These are phyloP conservation scores for Caenorhabditis auriculariae DNA, from an alignment of 2,888 invertebrate species.

Conservation along the genomic window DNA sequence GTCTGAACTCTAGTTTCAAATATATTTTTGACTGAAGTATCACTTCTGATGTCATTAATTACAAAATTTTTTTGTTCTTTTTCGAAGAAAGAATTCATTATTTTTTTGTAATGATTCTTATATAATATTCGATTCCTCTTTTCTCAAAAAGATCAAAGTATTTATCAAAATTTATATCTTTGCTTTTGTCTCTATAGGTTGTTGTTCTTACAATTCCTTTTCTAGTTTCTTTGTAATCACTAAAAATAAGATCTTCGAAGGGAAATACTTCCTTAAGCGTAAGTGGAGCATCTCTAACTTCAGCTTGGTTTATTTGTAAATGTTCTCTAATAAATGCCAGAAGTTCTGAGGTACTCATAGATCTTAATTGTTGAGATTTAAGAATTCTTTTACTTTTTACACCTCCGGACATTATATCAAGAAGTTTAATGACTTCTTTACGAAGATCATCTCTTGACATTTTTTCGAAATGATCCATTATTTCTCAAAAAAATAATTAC, in stretches of 20 bases:
- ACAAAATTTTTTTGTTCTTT: slow-evolving; percentile 20
- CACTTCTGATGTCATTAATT: slow-evolving; percentile 18
- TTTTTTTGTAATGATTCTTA: slow-evolving; percentile 7
- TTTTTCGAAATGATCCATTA: no score
- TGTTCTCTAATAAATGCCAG: slow-evolving; percentile 3
- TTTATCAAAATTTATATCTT: slow-evolving; percentile 6
- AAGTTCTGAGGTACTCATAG: slow-evolving; percentile 4
- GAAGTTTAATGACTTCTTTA: no score
- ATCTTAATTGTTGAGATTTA: no score
- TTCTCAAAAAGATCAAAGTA: slow-evolving; percentile 3
- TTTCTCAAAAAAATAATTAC: no score
- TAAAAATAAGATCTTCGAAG: slow-evolving; percentile 21
- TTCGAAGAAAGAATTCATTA: slow-evolving; percentile 15
- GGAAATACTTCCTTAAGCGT: slow-evolving; percentile 18
- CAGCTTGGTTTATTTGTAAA: not conserved
- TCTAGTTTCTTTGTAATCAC: slow-evolving; percentile 22
- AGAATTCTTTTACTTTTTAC: no score
- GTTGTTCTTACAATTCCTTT: slow-evolving; percentile 11
- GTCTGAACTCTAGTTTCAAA: slow-evolving; percentile 11
- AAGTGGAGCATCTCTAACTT: not conserved
- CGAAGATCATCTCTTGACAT: no score
- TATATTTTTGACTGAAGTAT: slow-evolving; percentile 23
- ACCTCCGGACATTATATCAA: no score
- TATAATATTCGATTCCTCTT: slow-evolving; percentile 7
- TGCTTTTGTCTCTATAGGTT: slow-evolving; percentile 11